A percentile compares a stretch with the other conserved stretches of the same genome.
Conservation (phyloP, 2,113 vertebrate species). For the Euleptes europaea region DNA sequence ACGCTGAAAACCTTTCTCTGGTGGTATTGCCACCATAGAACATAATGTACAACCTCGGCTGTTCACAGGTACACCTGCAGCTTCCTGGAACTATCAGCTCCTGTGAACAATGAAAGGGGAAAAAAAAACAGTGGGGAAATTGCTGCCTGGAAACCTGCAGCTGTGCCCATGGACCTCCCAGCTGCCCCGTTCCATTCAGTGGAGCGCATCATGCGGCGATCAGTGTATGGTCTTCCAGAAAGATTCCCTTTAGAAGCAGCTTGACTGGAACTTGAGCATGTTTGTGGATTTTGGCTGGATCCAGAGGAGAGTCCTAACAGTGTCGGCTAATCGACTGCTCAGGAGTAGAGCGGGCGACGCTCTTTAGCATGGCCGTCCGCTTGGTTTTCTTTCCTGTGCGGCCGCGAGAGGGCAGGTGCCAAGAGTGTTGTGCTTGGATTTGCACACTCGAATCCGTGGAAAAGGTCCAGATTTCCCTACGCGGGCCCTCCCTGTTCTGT, state of each 20-base stretch:
- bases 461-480: slow-evolving; percentile 65
- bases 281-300: neutral
- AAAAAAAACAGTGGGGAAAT: neutral
- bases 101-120: neutral
- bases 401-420: rapidly evolving
- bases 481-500: slow-evolving; percentile 67
- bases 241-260: neutral
- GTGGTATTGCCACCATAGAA: no score
- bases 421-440: neutral
- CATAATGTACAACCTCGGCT: no score
- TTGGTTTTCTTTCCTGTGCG: neutral
- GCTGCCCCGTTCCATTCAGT: neutral
- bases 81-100: neutral
- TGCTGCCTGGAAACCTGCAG: neutral
- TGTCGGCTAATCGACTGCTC: neutral
- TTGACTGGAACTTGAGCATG: neutral
- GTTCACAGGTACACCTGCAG: neutral
- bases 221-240: neutral
- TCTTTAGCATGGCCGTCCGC: rapidly evolving
- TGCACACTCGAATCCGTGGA: slow-evolving; percentile 59
- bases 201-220: neutral
- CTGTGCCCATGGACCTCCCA: neutral
- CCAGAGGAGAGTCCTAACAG: neutral
- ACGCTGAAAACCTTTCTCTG: neutral
- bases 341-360: neutral